These are phyloP conservation scores for Apteryx owenii DNA, from an alignment of 2,113 vertebrate species.

Conservation along the genomic window DNA sequence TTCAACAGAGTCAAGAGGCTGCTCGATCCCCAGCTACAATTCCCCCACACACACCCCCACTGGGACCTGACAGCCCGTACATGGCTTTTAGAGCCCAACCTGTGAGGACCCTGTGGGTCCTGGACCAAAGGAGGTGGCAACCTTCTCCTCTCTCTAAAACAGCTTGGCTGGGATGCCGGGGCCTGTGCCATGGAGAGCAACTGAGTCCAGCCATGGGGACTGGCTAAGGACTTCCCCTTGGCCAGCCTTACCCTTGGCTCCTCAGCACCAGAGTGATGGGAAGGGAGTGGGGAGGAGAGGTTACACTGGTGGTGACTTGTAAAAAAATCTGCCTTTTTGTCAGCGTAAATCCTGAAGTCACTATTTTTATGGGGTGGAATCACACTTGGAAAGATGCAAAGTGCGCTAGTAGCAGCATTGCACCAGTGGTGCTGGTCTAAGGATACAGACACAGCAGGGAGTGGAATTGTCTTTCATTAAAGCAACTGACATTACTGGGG, in stretches of 20 bases:
- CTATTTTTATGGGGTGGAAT: slow-evolving; percentile 35
- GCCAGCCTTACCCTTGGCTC: not conserved
- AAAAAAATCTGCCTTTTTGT: not conserved
- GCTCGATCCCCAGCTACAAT: not conserved
- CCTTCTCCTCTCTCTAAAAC: not conserved
- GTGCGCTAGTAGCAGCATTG: not conserved
- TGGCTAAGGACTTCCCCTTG: not conserved
- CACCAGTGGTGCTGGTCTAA: not conserved
- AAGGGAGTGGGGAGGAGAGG: not conserved
- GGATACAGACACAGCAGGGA: not conserved
- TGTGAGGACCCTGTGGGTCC: not conserved
- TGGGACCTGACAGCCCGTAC: no score
- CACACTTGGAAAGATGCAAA: slow-evolving; percentile 14
- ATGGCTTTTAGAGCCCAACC: not conserved
- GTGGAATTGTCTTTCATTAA: not conserved
- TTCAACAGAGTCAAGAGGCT: not conserved
- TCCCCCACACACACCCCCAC: not conserved
- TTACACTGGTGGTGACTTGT: not conserved
- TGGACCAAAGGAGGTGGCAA: not conserved
- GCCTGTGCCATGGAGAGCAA: not conserved
- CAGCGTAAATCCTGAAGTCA: not conserved
- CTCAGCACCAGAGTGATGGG: not conserved
- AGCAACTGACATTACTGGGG: not conserved
- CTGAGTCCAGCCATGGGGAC: not conserved
- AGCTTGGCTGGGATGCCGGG: not conserved